phyloP scores from a whole-genome alignment of 2,888 invertebrate genomes.

The Brachypterus glaber region DNA sequence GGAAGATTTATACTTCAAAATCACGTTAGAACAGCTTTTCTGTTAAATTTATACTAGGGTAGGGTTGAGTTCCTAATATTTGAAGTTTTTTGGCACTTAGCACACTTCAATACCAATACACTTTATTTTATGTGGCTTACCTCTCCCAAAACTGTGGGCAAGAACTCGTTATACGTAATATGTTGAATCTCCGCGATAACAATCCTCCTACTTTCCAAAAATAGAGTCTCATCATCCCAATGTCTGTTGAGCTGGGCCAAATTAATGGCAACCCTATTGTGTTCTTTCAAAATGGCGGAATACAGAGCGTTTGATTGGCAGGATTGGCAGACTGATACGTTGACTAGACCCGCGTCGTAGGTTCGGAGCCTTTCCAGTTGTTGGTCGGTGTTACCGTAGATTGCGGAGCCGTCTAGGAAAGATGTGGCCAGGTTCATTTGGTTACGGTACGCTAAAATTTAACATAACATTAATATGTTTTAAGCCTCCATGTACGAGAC shows the following conservation, averaged over 20 bases:
- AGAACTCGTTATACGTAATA: slow-evolving; percentile 73
- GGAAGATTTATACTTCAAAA: too few relatives aligned
- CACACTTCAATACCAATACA: too few relatives aligned
- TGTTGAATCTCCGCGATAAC: slow-evolving; percentile 74
- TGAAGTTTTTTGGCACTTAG: too few relatives aligned
- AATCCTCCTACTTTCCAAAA: slow-evolving; percentile 64
- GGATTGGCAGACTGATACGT: slow-evolving; percentile 54
- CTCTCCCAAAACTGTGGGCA: slow-evolving; percentile 68
- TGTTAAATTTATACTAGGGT: too few relatives aligned
- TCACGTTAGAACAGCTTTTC: too few relatives aligned
- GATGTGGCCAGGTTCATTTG: slow-evolving; percentile 80
- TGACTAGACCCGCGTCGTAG: slow-evolving; percentile 62
- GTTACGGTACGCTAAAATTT: slow-evolving; percentile 54
- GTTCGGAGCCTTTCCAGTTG: slow-evolving; percentile 60
- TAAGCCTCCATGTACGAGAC: too few relatives aligned
- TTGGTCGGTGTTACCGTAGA: slow-evolving; percentile 71
- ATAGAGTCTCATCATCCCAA: slow-evolving; percentile 71
- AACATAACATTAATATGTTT: too few relatives aligned
- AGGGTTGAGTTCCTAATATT: too few relatives aligned
- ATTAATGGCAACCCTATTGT: slow-evolving; percentile 67
- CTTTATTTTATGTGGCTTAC: slow-evolving; percentile 43
- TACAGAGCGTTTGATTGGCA: slow-evolving; percentile 64
- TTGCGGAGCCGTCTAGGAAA: slow-evolving; percentile 72
- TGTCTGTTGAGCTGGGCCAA: slow-evolving; percentile 62
- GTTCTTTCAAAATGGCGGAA: slow-evolving; percentile 62